Evolutionary conservation across 2,113 vertebrate species (phyloP), one percentile per base, ranked within the genome.

Genomic region (Apaloderma vittatum): DNA sequence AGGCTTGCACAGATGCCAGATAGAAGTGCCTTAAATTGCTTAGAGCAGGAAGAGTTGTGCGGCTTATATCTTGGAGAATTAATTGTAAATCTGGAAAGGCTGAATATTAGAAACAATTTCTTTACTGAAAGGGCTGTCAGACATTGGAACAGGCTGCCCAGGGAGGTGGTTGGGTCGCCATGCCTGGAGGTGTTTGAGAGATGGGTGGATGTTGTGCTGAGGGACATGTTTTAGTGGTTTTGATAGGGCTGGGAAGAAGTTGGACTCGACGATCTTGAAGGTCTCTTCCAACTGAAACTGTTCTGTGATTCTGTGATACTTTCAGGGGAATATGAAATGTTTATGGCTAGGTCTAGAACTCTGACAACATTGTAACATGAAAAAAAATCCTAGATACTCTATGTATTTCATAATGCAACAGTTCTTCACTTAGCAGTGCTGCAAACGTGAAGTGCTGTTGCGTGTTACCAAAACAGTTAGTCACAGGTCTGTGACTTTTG

Each of bases 401-500:
- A 0, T 70, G 13, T 48, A 5, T 32, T 82, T 86, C 2, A 2
- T 65, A 68, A 19, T 0, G 1, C 11, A 76, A 7, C 14, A 21
- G 13, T 32, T 62, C 12, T 85, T 93, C 27, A 10, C 22, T 54
- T 91, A 51, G 32, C 20, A 40, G 17, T 22, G 27, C 37, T 93
- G 54, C 37, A 83, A 54, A 66, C 52, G 0, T 58, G 11, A 59
- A 72, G 20, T 70, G n/a, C 22, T 1, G 3, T 75, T 88, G 6
- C 11, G 6, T 86, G 84, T 91, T 70, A 71, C 34, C 8, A 40
- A 84, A 73, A 65, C 32, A 43, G 12, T 55, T 36, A 65, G 11
- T 49, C 77, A 74, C 62, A 66, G 37, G 17, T 15, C 21, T 54
- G 11, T 45, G 29, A 59, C 34, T 62, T 76, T 79, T 65, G 49